Base-by-base conservation (phyloP, 2,888 invertebrate species). In the Coenonympha arcania region DNA sequence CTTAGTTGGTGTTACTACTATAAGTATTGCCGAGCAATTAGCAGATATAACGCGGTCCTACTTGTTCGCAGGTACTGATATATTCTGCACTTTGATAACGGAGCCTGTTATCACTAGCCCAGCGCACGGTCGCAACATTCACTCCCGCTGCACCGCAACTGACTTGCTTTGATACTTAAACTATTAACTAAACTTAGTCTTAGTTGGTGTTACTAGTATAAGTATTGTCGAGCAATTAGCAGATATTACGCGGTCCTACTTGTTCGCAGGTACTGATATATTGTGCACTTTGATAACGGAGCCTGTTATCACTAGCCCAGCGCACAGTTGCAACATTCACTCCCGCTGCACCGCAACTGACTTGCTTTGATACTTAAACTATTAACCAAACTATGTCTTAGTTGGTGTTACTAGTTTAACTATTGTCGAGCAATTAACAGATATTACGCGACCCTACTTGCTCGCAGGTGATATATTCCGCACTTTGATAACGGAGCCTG, bases 301-400 rank as follows among this genome's bases (percentile, higher is more conserved):
- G 61, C 66, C 68, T 71, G 75, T 82, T 82, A 83, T 83, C 83
- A 83, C 76, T 71, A 78, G 76, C 79, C 77, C 71, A 77, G 73
- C 79, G 68, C 63, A 71, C 77, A 75, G 76, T 76, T 69, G 66
- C 79, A 77, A 84, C 84, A 83, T 82, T 84, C 83, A 81, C 82
- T 72, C 62, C 63, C 62, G 58, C 26, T 61, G 28, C 62, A 74
- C 61, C 33, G 28, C 63, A 62, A 53, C 18, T 3, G n/a, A 51
- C 0, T 0, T 0, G 1, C 49, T 37, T 74, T 75, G 71, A 59
- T 75, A 66, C 59, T 69, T 68, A 40, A 37, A 4, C 37, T 20
- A 22, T 6, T 36, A n/a, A n/a, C n/a, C n/a, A n/a, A n/a, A n/a
- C n/a, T n/a, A n/a, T n/a, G n/a, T n/a, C n/a, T n/a, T n/a, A n/a